Percentiles rank a stretch among this genome's conserved stretches.
These are phyloP conservation scores for Stenotaenia linearis DNA, from an alignment of 2,888 invertebrate genomes.

Conservation along the genomic window DNA sequence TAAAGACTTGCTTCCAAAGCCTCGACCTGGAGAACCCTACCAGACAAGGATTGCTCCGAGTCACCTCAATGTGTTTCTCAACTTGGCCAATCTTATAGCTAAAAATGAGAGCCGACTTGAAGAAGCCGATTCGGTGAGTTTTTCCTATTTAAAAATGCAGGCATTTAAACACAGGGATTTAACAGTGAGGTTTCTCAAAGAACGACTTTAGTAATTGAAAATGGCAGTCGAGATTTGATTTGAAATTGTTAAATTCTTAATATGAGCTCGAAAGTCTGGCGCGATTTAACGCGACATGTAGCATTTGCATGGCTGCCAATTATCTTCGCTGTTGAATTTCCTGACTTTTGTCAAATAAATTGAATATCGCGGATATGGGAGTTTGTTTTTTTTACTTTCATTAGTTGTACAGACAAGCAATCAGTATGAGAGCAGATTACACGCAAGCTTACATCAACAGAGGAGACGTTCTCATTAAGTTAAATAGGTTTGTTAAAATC, in stretches of 20 bases:
- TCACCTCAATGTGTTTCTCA: slow-evolving; percentile 91
- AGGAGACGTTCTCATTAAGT: slow-evolving; percentile 89
- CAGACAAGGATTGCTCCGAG: slow-evolving; percentile 93
- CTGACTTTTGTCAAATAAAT: neutral
- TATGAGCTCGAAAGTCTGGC: neutral
- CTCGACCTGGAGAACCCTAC: slow-evolving; percentile 88
- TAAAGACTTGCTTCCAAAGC: slow-evolving; percentile 80
- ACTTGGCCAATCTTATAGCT: slow-evolving; percentile 88
- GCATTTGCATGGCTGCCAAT: neutral
- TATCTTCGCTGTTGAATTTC: neutral
- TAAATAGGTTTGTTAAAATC: slow-evolving; percentile 55
- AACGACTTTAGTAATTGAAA: neutral
- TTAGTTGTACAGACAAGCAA: slow-evolving; percentile 85
- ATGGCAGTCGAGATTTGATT: slow-evolving; percentile 11
- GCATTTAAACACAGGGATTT: neutral
- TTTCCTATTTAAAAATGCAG: neutral
- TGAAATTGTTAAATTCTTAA: neutral
- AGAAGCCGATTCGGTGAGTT: slow-evolving; percentile 36
- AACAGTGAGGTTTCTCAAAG: neutral
- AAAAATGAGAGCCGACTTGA: slow-evolving; percentile 61
- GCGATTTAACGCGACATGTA: neutral
- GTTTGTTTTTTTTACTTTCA: neutral
- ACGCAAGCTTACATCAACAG: slow-evolving; percentile 94
- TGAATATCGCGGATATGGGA: neutral
- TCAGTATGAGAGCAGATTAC: slow-evolving; percentile 94